Evolutionary conservation across 1,140 invertebrate genomes (phyloP).

Genomic region (Sitophilus oryzae): DNA sequence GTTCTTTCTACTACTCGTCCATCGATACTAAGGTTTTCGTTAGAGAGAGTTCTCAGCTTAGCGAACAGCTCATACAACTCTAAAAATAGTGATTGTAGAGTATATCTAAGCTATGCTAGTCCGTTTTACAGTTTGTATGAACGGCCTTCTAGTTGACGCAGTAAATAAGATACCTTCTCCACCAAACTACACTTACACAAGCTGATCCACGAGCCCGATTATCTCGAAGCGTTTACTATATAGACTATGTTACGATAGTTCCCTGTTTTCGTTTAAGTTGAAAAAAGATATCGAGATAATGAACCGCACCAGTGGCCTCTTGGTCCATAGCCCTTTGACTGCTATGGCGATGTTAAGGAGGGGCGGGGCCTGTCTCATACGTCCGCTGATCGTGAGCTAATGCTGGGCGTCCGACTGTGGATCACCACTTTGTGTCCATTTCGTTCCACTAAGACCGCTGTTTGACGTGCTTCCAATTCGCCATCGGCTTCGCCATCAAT

Average conservation of each 20-base stretch:
- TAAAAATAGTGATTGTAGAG: constrained; percentile 11
- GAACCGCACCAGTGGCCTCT: constrained; percentile 13
- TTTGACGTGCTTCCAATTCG: constrained; percentile 52
- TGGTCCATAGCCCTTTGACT: constrained; percentile 20
- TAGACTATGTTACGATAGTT: constrained; percentile 6
- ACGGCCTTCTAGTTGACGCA: constrained; percentile 39
- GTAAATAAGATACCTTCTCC: constrained; percentile 42
- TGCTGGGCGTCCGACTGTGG: constrained; percentile 75
- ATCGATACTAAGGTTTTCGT: neutral
- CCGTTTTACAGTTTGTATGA: constrained; percentile 31
- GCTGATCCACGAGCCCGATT: constrained; percentile 30
- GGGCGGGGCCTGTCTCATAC: constrained; percentile 66
- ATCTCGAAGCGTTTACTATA: constrained; percentile 12
- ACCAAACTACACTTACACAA: constrained; percentile 44
- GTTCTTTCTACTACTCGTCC: neutral
- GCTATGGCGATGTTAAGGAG: constrained; percentile 45
- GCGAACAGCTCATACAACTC: constrained; percentile 28
- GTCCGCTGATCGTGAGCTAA: constrained; percentile 71
- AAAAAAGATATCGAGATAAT: constrained; percentile 21
- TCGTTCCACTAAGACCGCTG: constrained; percentile 75
- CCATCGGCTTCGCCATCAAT: constrained; percentile 36
- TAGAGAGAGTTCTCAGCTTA: constrained; percentile 1
- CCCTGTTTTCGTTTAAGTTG: constrained; percentile 5
- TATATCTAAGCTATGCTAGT: constrained; percentile 11
- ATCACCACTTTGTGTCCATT: constrained; percentile 85